These are phyloP conservation scores for Cephalopterus ornatus DNA, from an alignment of 2,113 vertebrate species.

Conservation along the genomic window DNA sequence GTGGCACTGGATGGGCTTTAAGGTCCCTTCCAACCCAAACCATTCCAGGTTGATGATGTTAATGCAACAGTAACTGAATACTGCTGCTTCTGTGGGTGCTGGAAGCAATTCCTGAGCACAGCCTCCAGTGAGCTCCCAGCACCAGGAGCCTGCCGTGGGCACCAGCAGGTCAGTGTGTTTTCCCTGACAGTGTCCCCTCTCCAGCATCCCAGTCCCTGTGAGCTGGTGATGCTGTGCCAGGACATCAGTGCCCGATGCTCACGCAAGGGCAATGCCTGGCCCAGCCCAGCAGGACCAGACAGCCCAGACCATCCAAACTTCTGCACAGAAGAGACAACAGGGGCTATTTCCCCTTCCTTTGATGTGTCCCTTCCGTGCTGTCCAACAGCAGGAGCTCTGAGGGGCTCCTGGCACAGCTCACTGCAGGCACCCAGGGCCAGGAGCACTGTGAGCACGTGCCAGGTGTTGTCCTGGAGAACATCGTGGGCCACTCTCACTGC, in stretches of 20 bases:
- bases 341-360: background rate
- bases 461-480: background rate
- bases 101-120: background rate
- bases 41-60: background rate
- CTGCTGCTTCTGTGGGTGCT: background rate
- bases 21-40: background rate
- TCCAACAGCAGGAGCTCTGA: too few relatives aligned
- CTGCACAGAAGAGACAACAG: fast-evolving
- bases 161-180: fast-evolving
- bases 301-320: background rate
- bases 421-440: background rate
- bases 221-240: background rate
- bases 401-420: background rate
- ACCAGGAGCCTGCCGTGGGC: background rate
- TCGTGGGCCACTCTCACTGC: background rate
- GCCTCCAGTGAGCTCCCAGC: background rate
- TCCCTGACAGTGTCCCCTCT: fast-evolving
- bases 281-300: background rate
- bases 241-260: fast-evolving
- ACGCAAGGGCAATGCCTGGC: background rate
- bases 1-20: background rate
- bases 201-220: background rate
- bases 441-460: fast-evolving
- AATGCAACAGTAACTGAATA: fast-evolving
- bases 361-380: background rate